Evolutionary conservation across 2,113 vertebrate species (phyloP).

Genomic region (Pholis gunnellus): DNA sequence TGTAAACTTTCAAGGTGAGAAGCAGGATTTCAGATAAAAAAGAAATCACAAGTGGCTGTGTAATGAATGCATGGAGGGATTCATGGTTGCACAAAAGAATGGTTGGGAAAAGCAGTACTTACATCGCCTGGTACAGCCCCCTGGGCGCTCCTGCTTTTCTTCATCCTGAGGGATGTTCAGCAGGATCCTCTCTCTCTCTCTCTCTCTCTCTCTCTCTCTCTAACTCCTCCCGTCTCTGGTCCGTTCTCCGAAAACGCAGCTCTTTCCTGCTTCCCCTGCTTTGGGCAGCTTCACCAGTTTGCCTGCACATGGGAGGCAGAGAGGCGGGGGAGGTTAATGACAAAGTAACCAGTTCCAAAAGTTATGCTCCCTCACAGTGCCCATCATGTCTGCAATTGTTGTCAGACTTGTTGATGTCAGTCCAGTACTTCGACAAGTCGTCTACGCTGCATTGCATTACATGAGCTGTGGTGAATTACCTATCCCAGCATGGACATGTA

Average conservation of each 20-base stretch:
- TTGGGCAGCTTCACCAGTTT: slow-evolving; percentile 42
- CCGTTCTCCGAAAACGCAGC: slow-evolving; percentile 25
- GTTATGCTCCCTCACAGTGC: slow-evolving; percentile 21
- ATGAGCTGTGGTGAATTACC: slow-evolving; percentile 6
- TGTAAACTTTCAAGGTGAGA: slow-evolving; percentile 35
- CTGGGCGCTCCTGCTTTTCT: slow-evolving; percentile 94
- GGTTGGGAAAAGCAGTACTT: slow-evolving; percentile 68
- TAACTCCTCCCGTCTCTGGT: slow-evolving; percentile 9
- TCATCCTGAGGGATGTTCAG: slow-evolving; percentile 82
- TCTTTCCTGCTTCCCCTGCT: slow-evolving; percentile 38
- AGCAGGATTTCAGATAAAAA: slow-evolving; percentile 2
- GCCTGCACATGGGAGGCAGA: slow-evolving; percentile 55
- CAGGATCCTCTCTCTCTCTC: slow-evolving; percentile 7
- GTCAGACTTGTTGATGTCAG: not conserved
- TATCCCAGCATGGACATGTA: not conserved
- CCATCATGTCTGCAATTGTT: slow-evolving; percentile 7
- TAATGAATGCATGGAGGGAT: slow-evolving; percentile 30
- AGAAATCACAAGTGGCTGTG: not conserved
- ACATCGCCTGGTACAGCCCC: slow-evolving; percentile 88
- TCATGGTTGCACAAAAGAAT: slow-evolving; percentile 25
- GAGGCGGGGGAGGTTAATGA: slow-evolving; percentile 4
- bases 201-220: not conserved
- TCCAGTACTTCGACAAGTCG: slow-evolving; percentile 4
- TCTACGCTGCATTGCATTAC: not conserved
- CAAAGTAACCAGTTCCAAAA: slow-evolving; percentile 30